Percentiles rank a stretch among this genome's conserved stretches.
These are phyloP conservation scores for Tyto alba DNA, from an alignment of 2,113 vertebrate species.

Conservation along the genomic window DNA sequence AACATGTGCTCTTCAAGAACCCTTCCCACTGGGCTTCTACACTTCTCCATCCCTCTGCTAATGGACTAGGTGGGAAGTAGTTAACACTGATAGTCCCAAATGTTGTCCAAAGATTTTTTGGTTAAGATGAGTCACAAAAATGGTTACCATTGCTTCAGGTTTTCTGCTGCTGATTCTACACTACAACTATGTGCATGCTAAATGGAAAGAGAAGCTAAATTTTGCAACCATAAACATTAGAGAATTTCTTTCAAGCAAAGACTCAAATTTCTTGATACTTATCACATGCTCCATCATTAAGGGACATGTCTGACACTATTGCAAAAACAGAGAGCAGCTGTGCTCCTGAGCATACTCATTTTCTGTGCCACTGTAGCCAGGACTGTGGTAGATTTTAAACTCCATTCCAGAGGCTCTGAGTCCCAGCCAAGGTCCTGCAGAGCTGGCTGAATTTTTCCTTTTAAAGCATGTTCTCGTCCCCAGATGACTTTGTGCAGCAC, in stretches of 20 bases:
- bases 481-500: conserved; percentile 16
- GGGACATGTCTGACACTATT: neutral
- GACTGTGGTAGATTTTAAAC: conserved; percentile 6
- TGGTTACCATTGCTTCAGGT: neutral
- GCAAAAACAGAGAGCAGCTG: conserved; percentile 17
- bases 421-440: conserved; percentile 18
- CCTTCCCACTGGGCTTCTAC: neutral
- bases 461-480: neutral
- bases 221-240: neutral
- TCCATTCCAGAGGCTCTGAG: conserved; percentile 1
- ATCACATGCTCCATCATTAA: neutral
- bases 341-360: neutral
- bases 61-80: neutral
- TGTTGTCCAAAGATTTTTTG: neutral
- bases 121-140: neutral
- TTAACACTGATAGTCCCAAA: neutral
- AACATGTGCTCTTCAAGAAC: neutral
- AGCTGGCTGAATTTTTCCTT: conserved; percentile 40
- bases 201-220: neutral
- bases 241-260: neutral
- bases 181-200: neutral
- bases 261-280: neutral
- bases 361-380: conserved; percentile 6
- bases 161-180: neutral
- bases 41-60: neutral